Base-by-base conservation (phyloP, 2,797 vertebrate genomes). In the Pagetopsis macropterus region DNA sequence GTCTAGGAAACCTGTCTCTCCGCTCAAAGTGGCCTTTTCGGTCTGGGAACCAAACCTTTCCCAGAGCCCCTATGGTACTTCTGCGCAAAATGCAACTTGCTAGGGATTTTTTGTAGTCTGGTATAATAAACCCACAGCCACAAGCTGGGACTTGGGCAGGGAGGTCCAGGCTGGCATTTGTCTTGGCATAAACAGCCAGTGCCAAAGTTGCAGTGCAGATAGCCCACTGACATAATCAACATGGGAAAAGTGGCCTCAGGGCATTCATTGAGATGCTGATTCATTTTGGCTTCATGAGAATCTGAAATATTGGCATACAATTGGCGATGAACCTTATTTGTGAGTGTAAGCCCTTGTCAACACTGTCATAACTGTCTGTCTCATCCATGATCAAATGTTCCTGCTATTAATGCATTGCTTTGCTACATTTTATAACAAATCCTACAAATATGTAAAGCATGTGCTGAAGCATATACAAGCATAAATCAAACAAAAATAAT, bases 11-110 rank as follows among this genome's bases (percentile, higher is more conserved):
- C 75, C 71, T 62, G 66, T 80, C 81, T 72, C 78, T 72, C 33
- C 69, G 66, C 43, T 70, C 56, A 72, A 51, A 58, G 5, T 60
- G 10, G 61, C 46, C 40, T 71, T 83, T 78, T 85, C 52, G 73
- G 86, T 88, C 87, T 94, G 93, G 89, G 93, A 94, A 93, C 76
- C 69, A 87, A 94, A 91, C 72, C 80, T 91, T 94, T 94, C 91
- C 91, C 92, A 94, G 91, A 91, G 68, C 76, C 76, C 69, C 56
- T 4, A 60, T 12, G 16, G 61, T 19, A 69, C 69, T 46, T 37
- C 71, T 73, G 73, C 14, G 41, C 68, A 77, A 51, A 65, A 79
- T 66, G 76, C 76, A 75, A 52, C 46, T 63, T 67, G 75, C 67
- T 65, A 75, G 71, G 69, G 73, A 76, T 71, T 90, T 88, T 37